Evolutionary conservation across 2,113 vertebrate species (phyloP), one percentile per base, ranked within the genome.

Genomic region (Melanotaenia duboulayi): DNA sequence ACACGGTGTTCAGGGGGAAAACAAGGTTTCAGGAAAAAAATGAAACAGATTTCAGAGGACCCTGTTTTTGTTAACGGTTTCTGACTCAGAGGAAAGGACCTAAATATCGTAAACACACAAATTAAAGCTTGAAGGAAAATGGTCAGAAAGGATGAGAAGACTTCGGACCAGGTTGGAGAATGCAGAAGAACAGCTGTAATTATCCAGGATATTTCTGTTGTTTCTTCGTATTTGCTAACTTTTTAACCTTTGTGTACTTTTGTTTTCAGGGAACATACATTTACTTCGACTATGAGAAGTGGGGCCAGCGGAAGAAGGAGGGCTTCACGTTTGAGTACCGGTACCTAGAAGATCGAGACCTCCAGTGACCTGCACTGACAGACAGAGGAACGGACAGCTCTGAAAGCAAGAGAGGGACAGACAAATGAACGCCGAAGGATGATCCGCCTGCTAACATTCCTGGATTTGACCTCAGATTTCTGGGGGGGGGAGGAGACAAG

Each of bases 271-370:
- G 96, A 93, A 97, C 96, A 42, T 97, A 97, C 89, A 97, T 97
- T 92, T 97, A 97, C 94, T 97, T 97, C 74, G 96, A 97, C 93
- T 97, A 97, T 42, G 96, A 97, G 93, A 97, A 97, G 89, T 97
- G 96, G 96, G 96, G 96, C 94, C 96, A 97, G 92, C 89, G 96
- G 79, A 97, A 97, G 92, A 97, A 97, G 88, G 96, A 97, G 76
- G 96, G 96, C 51, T 97, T 97, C 90, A 97, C 96, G n/a, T 97
- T 97, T 16, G 96, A 97, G 87, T 97, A 97, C 85, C 94, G 96
- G 87, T 97, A 97, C 93, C 93, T 97, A 39, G 96, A 97, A 81
- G 96, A 97, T 92, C 88, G 96, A 82, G 96, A 97, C 92, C 94
- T 97, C 88, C 96, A 97, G 94, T 97, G 95, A 96, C 89, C 54